Percentiles rank a stretch among this genome's conserved stretches.
phyloP scores from a whole-genome alignment of 1,140 invertebrate genomes.

The Cephus cinctus region DNA sequence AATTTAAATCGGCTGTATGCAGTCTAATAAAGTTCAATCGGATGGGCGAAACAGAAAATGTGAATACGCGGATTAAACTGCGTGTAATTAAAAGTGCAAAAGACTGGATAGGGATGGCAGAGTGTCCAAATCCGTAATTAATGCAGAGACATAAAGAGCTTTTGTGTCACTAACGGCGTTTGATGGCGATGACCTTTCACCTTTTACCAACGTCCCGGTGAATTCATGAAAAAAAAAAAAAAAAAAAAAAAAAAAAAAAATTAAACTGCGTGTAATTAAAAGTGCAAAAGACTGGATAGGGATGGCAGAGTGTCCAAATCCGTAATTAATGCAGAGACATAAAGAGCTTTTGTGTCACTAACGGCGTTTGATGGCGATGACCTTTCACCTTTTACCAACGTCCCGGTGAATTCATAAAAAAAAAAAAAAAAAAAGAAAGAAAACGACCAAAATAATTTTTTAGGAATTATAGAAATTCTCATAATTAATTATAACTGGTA shows the following conservation, averaged over 20 bases:
- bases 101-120: conserved; percentile 32
- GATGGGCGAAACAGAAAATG: conserved; percentile 39
- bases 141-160: no score
- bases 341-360: conserved; percentile 48
- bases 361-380: conserved; percentile 32
- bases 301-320: conserved; percentile 34
- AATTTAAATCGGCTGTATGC: conserved; percentile 49
- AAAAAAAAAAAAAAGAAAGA: conserved; percentile 41
- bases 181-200: conserved; percentile 44
- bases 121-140: no score
- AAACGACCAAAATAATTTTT: conserved; percentile 5
- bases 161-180: conserved; percentile 36
- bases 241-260: conserved; percentile 41
- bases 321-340: no score
- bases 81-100: conserved; percentile 50
- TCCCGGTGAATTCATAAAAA: background rate
- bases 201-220: no score
- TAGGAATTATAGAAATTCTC: background rate
- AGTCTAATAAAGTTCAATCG: conserved; percentile 44
- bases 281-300: conserved; percentile 37
- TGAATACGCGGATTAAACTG: conserved; percentile 44
- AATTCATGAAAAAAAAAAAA: conserved; percentile 20
- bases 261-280: conserved; percentile 51
- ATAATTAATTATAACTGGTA: no score
- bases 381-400: no score